Evolutionary conservation across 2,888 invertebrate species (phyloP).

Genomic region (Lasioglossum leucozonium): DNA sequence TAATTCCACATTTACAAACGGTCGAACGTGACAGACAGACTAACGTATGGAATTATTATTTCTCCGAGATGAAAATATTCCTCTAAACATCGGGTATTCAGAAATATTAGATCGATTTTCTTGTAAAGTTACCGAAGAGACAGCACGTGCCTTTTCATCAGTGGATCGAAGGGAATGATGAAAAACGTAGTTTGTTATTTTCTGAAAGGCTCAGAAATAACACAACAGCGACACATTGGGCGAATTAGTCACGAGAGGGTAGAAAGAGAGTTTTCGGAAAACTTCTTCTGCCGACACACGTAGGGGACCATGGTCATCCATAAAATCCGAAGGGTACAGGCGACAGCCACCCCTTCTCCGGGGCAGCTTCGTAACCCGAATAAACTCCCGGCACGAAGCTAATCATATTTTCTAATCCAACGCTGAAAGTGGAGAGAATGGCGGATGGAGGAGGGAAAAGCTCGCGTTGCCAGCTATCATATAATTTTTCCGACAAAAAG

Average conservation of each 20-base stretch:
- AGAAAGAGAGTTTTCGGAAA: constrained; percentile 57
- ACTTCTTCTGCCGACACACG: constrained; percentile 68
- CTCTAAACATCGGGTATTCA: background rate
- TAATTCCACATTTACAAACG: background rate
- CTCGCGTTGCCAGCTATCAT: constrained; percentile 79
- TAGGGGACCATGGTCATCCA: constrained; percentile 77
- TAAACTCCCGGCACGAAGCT: constrained; percentile 79
- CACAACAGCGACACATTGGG: constrained; percentile 33
- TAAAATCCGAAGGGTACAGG: constrained; percentile 77
- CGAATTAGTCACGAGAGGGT: constrained; percentile 60
- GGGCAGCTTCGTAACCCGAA: constrained; percentile 60
- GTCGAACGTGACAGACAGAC: background rate
- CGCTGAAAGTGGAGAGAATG: constrained; percentile 74
- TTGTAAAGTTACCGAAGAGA: background rate
- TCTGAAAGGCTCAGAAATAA: background rate
- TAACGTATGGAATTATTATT: background rate
- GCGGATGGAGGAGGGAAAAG: constrained; percentile 69
- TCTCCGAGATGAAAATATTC: background rate
- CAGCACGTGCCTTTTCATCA: background rate
- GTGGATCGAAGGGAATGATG: background rate
- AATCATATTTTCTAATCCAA: constrained; percentile 84
- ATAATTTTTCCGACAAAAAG: constrained; percentile 84
- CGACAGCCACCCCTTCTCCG: constrained; percentile 68
- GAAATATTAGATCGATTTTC: background rate
- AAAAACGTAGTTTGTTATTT: background rate